These are phyloP conservation scores for Pseudolycoriella hygida DNA, from an alignment of 2,888 invertebrate species.

Conservation along the genomic window DNA sequence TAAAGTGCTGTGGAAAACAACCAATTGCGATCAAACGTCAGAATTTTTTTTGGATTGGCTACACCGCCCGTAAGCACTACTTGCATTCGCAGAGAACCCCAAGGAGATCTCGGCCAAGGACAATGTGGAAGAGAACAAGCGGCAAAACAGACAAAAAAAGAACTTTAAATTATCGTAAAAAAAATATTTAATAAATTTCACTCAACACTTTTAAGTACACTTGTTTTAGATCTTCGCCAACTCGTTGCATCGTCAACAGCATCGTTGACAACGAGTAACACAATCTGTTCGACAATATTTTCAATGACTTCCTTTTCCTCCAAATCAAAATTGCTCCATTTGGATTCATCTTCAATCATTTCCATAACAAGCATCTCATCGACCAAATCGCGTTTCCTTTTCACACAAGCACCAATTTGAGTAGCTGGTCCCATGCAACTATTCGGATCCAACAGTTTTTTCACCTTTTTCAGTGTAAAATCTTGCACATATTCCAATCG, in stretches of 20 bases:
- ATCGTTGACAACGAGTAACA: not conserved
- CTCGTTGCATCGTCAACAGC: not conserved
- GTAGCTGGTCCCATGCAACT: conserved; percentile 27
- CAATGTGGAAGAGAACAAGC: too few species aligned
- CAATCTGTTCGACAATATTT: not conserved
- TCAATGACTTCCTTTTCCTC: conserved; percentile 43
- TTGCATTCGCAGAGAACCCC: too few species aligned
- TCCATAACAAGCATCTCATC: conserved; percentile 54
- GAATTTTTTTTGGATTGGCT: too few species aligned
- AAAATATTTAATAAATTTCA: too few species aligned
- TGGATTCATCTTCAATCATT: conserved; percentile 48
- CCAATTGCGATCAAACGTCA: too few species aligned
- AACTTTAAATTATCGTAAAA: too few species aligned
- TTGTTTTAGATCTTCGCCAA: not conserved
- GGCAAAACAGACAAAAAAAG: too few species aligned
- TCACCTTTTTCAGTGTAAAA: conserved; percentile 32
- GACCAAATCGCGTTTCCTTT: conserved; percentile 48
- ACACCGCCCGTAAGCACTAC: too few species aligned
- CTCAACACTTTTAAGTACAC: not conserved
- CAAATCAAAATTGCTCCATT: conserved; percentile 55
- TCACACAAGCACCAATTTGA: conserved; percentile 16
- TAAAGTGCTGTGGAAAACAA: too few species aligned
- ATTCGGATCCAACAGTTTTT: conserved; percentile 27
- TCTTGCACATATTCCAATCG: conserved; percentile 31
- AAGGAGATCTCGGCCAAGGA: too few species aligned